Conservation (phyloP, 2,888 invertebrate species). For the Diogma glabrata region DNA sequence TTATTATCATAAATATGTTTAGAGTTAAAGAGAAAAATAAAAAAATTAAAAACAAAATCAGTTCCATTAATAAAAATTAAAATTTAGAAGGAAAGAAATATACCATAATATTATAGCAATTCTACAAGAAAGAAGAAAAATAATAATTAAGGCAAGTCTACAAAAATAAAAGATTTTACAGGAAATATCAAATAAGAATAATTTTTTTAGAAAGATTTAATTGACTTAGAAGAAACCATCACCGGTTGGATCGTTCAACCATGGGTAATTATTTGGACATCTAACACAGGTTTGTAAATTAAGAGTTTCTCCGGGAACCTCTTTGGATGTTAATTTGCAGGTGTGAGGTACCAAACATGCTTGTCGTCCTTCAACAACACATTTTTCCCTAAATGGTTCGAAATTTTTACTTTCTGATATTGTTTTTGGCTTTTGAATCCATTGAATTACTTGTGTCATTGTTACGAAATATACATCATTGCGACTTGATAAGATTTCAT, state of each 20-base stretch:
- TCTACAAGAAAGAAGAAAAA: no score
- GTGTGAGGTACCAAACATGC: constrained; percentile 83
- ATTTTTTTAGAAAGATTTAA: no score
- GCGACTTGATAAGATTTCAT: constrained; percentile 72
- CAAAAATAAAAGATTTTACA: no score
- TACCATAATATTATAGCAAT: no score
- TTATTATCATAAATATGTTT: no score
- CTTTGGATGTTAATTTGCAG: constrained; percentile 84
- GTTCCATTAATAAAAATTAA: no score
- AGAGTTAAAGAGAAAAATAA: no score
- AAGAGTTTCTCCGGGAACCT: constrained; percentile 87
- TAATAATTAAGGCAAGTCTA: no score
- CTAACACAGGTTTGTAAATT: constrained; percentile 86
- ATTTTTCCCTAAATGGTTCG: constrained; percentile 91
- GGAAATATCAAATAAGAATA: no score
- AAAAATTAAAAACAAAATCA: no score
- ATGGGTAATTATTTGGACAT: constrained; percentile 90
- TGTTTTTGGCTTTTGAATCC: constrained; percentile 87
- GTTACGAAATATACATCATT: constrained; percentile 90
- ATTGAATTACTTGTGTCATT: constrained; percentile 93
- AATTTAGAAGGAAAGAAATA: no score
- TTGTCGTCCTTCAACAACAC: constrained; percentile 69
- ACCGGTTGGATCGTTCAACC: constrained; percentile 76
- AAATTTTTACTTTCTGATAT: constrained; percentile 78
- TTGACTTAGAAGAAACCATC: constrained; percentile 66